A percentile compares a stretch with the other conserved stretches of the same genome.
Conservation (phyloP, 2,888 invertebrate genomes). For the Brachyptera risi region DNA sequence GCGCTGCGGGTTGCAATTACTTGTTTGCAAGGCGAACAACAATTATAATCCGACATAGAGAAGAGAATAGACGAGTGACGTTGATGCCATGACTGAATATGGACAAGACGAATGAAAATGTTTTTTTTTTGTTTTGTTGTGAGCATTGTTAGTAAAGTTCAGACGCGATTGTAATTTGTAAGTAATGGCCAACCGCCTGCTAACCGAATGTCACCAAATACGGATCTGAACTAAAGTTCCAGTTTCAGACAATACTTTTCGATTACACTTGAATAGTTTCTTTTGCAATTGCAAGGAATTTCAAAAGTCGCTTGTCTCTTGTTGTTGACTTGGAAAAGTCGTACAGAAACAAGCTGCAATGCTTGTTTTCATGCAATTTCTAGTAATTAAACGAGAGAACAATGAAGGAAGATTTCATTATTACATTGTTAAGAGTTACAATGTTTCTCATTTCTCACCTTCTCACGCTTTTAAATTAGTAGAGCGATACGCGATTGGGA, state of each 20-base stretch:
- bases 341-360: too few relatives aligned
- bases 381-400: conserved; percentile 14
- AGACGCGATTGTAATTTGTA: not conserved
- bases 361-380: not conserved
- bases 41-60: too few relatives aligned
- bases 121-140: too few relatives aligned
- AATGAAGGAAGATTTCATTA: conserved; percentile 11
- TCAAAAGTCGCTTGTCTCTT: too few relatives aligned
- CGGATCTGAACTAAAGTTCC: not conserved
- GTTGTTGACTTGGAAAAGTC: too few relatives aligned
- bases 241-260: too few relatives aligned
- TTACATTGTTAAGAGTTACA: not conserved
- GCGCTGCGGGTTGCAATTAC: not conserved
- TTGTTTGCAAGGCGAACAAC: not conserved
- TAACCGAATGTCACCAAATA: conserved; percentile 1
- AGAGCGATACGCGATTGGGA: conserved; percentile 9
- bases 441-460: too few relatives aligned
- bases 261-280: too few relatives aligned
- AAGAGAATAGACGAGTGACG: not conserved
- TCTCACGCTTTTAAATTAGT: conserved; percentile 2
- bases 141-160: too few relatives aligned
- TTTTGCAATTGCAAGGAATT: not conserved
- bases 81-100: conserved; percentile 2
- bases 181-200: not conserved
- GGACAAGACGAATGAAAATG: conserved; percentile 2